Evolutionary conservation across 2,888 invertebrate genomes (phyloP), one percentile per base, ranked within the genome.

Genomic region (Erynnis tages): DNA sequence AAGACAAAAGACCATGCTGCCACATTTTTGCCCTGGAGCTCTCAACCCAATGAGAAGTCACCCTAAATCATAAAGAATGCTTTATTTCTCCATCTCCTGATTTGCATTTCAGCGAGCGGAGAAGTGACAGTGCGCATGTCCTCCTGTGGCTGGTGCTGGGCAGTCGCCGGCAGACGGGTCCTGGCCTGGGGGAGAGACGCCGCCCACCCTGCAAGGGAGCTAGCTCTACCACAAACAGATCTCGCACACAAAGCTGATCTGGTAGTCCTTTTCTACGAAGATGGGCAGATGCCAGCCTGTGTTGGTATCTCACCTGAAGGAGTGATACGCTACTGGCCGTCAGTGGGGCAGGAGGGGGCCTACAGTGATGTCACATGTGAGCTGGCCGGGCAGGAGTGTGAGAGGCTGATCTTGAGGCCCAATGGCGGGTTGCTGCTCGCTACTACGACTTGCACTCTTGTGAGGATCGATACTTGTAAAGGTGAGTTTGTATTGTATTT

Each of bases 281-380:
- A 83, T 61, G 82, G 73, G 2, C 52, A 92, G 91, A 91, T 94
- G 75, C 96, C 97, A 5, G 94, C 96, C 0, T 97, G 97, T 68
- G 92, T 98, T 63, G 97, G 97, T 10, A 96, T 97, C 0, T 97
- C 98, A 0, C 97, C 98, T 0, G 98, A 98, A 73, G 98, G 98
- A 25, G 93, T 94, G 43, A 94, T 97, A 0, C 92, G 98, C 1
- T 98, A 95, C 81, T 98, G 98, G 98, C 92, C 96, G 0, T 96
- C 95, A 2, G 93, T 98, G 27, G 95, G 95, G 0, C 96, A 97
- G 64, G 97, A 97, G 72, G 94, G 94, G 0, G 93, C 94, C 0
- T 96, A 95, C 7, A 92, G 94, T 8, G 98, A 98, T 74, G 93
- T 94, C 34, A 94, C 93, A 52, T 94, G 95, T 1, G 97, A 97